phyloP scores from a whole-genome alignment of 1,140 invertebrate genomes.

The Paracyclopina nana region DNA sequence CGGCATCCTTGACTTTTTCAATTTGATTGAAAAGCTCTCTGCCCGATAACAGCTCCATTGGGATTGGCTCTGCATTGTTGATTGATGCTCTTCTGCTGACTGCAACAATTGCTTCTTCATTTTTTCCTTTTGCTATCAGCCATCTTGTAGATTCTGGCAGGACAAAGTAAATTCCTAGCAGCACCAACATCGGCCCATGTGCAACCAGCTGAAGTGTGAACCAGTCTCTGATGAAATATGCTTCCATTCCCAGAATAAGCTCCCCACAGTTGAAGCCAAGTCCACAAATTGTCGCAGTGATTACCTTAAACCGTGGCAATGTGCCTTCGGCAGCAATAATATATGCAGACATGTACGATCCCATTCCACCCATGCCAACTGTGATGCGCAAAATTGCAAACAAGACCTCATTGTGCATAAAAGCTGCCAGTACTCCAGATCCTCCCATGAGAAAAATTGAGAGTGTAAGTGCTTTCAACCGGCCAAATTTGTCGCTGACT shows the following conservation, averaged over 20 bases:
- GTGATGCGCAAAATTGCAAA: neutral
- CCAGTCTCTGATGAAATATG: conserved; percentile 25
- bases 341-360: conserved; percentile 13
- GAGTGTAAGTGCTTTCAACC: neutral
- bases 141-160: conserved; percentile 31
- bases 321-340: conserved; percentile 5
- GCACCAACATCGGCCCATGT: conserved; percentile 15
- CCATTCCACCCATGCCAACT: conserved; percentile 10
- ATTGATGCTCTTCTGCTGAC: conserved; percentile 22
- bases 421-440: conserved; percentile 5
- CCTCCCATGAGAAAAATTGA: neutral
- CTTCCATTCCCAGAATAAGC: conserved; percentile 23
- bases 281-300: conserved; percentile 22
- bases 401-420: neutral
- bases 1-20: neutral
- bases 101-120: conserved; percentile 25
- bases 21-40: neutral
- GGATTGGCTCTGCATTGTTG: conserved; percentile 19
- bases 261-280: conserved; percentile 25
- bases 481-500: conserved; percentile 8
- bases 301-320: neutral
- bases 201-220: conserved; percentile 21
- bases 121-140: conserved; percentile 26
- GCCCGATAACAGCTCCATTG: neutral
- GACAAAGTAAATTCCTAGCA: conserved; percentile 20